These are phyloP conservation scores for Caenorhabditis imperialis DNA, from an alignment of 2,888 invertebrate species.

Conservation along the genomic window DNA sequence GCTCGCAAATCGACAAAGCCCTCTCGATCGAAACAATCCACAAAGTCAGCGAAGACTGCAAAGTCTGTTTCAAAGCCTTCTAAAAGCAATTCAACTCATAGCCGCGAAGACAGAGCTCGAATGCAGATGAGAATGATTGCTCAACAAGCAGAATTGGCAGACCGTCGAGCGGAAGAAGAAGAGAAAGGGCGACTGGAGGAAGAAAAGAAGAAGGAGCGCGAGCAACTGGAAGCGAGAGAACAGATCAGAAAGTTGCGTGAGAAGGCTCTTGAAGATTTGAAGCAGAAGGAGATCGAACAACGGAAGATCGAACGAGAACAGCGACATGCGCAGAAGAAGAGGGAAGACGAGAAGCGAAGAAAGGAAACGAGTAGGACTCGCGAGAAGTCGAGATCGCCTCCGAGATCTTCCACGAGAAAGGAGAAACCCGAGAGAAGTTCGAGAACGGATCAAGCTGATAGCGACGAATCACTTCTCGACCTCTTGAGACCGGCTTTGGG, in stretches of 20 bases:
- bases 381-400: too few species aligned
- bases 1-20: background rate
- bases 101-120: conserved; percentile 5
- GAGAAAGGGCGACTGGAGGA: background rate
- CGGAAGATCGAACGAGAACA: conserved; percentile 4
- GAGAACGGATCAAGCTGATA: too few species aligned
- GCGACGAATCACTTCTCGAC: too few species aligned
- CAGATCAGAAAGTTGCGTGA: background rate
- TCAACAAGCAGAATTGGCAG: conserved; percentile 19
- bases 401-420: too few species aligned
- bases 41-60: too few species aligned
- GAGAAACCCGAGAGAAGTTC: too few species aligned
- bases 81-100: too few species aligned
- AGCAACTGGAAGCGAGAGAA: background rate
- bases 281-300: conserved; percentile 8
- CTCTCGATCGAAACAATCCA: background rate
- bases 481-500: too few species aligned
- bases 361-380: too few species aligned
- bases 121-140: conserved; percentile 23
- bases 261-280: background rate
- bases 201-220: background rate
- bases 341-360: background rate
- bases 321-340: background rate
- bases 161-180: background rate
- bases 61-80: too few species aligned